Evolutionary conservation across 2,113 vertebrate species (phyloP).

Genomic region (Cariama cristata): DNA sequence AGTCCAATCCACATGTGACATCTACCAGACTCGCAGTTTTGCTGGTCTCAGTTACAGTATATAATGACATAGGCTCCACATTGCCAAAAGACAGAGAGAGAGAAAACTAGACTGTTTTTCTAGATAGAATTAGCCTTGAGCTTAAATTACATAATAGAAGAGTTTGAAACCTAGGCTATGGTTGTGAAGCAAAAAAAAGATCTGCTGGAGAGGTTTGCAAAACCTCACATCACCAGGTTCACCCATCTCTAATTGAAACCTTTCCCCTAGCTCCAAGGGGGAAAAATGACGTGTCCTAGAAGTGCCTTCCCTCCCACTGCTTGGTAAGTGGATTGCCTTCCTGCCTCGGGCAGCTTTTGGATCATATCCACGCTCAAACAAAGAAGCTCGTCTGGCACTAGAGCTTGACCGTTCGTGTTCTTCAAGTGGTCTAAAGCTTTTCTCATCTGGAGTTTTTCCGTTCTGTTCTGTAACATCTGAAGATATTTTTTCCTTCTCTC

Average conservation of each 20-base stretch:
- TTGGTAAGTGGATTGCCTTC: conserved; percentile 13
- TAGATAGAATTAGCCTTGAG: background rate
- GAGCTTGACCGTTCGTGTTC: background rate
- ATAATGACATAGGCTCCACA: background rate
- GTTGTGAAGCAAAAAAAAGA: conserved; percentile 10
- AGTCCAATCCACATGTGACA: background rate
- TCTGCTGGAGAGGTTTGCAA: background rate
- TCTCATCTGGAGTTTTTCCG: conserved; percentile 24
- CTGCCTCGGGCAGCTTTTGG: conserved; percentile 26
- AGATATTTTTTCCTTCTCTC: background rate
- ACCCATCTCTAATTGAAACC: conserved; percentile 3
- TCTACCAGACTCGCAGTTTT: background rate
- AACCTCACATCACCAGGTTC: conserved; percentile 14
- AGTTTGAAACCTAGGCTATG: background rate
- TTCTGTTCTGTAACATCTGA: background rate
- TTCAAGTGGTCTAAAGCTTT: conserved; percentile 2
- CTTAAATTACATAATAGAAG: background rate
- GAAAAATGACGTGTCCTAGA: background rate
- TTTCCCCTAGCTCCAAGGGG: background rate
- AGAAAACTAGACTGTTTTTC: background rate
- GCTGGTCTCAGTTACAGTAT: background rate
- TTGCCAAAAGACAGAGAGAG: background rate
- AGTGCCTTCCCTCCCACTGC: background rate
- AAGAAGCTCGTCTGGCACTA: background rate
- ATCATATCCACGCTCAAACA: conserved; percentile 29